phyloP scores from a whole-genome alignment of 2,797 vertebrate genomes.

The Anabas testudineus region DNA sequence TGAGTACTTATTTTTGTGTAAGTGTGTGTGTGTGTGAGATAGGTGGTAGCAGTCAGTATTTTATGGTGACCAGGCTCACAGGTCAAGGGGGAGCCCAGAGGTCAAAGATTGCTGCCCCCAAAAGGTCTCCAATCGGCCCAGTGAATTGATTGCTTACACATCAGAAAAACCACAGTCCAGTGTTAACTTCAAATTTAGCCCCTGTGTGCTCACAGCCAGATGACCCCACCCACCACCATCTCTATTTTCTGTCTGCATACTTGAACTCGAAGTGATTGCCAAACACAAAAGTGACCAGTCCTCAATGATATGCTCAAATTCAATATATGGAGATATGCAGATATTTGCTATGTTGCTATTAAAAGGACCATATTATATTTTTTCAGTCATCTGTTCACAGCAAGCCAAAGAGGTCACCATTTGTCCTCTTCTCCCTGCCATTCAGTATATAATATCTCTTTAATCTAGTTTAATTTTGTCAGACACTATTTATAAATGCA shows the following conservation, averaged over 20 bases:
- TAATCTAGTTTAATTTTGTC: too few relatives aligned
- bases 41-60: slow-evolving; percentile 71
- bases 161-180: slow-evolving; percentile 64
- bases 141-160: slow-evolving; percentile 82
- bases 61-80: slow-evolving; percentile 75
- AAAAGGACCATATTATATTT: too few relatives aligned
- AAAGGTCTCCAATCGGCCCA: slow-evolving; percentile 76
- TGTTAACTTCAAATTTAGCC: slow-evolving; percentile 74
- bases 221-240: slow-evolving; percentile 13
- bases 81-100: slow-evolving; percentile 76
- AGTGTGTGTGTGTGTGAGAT: slow-evolving; percentile 33
- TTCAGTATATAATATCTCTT: too few relatives aligned
- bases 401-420: too few relatives aligned
- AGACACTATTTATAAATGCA: too few relatives aligned
- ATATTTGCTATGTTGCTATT: too few relatives aligned
- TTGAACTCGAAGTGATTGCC: neutral
- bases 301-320: neutral
- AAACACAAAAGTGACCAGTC: neutral
- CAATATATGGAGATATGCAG: neutral
- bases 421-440: too few relatives aligned
- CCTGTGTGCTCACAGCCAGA: slow-evolving; percentile 20
- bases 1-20: slow-evolving; percentile 43
- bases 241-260: neutral
- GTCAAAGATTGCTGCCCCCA: slow-evolving; percentile 76
- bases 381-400: too few relatives aligned